phyloP scores from a whole-genome alignment of 2,113 vertebrate genomes.

The Melanerpes aurifrons region DNA sequence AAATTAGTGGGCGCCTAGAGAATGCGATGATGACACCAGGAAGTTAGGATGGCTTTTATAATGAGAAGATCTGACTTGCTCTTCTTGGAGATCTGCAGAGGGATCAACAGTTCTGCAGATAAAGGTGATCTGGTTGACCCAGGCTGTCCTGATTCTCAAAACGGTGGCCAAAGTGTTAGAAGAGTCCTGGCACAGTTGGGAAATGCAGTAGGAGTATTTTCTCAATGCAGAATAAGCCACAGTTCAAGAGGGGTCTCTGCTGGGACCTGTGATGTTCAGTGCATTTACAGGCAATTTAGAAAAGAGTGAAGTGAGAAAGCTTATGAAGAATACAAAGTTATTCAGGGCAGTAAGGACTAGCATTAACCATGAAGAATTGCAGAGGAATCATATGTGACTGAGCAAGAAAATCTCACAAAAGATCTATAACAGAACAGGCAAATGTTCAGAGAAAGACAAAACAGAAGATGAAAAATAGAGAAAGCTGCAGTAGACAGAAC shows the following conservation, averaged over 20 bases:
- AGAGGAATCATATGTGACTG: not conserved
- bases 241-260: not conserved
- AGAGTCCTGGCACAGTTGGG: not conserved
- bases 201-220: not conserved
- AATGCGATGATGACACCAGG: not conserved
- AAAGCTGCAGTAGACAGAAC: not conserved
- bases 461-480: not conserved
- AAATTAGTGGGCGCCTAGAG: not conserved
- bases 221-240: not conserved
- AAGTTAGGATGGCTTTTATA: not conserved
- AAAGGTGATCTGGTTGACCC: not conserved
- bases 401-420: constrained; percentile 13
- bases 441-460: not conserved
- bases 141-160: not conserved
- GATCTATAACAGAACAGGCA: not conserved
- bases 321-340: not conserved
- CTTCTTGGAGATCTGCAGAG: not conserved
- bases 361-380: not conserved
- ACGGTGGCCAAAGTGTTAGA: not conserved
- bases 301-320: not conserved
- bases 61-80: not conserved
- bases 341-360: not conserved
- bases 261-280: not conserved
- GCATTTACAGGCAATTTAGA: not conserved
- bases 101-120: not conserved